Evolutionary conservation across 1,140 invertebrate genomes (phyloP), one percentile per base, ranked within the genome.

Genomic region (Apis laboriosa): DNA sequence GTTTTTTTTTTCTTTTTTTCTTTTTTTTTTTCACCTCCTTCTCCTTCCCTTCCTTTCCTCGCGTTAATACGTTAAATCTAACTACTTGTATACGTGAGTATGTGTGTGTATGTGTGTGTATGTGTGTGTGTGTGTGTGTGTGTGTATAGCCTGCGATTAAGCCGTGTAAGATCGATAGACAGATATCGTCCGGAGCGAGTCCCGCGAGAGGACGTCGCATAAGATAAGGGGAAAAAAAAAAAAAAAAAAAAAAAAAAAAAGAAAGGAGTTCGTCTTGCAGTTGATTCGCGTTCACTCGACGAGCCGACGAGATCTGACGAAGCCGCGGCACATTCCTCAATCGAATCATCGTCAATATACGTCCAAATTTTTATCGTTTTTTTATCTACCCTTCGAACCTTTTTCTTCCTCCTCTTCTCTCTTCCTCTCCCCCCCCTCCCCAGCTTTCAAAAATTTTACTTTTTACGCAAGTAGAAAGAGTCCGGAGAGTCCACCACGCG

Each of bases 141-240:
- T 67, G 74, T 67, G 74, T 82, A 63, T 83, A 83, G 81, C 67
- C 81, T 83, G 75, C 81, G 81, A 78, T 78, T 83, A 78, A 83
- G 81, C 81, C 81, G 81, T 77, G 55, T 83, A 34, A 34, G 34
- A 55, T 78, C 80, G 75, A 70, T 77, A 66, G n/a, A 28, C n/a
- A 34, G 55, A 17, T 34, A 49, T 53, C 51, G 60, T 34, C 12
- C 21, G 11, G 2, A 53, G 53, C 60, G 19, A 34, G 13, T 63
- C 61, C 12, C 19, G 67, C 68, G 43, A 56, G 55, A 53, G 51
- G 60, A 80, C 67, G 56, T 72, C 34, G 43, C 43, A 34, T 8
- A 9, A 43, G 34, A 34, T 34, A 34, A 34, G 34, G 34, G 34
- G 34, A 7, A 7, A 43, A 43, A 7, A 43, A 5, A 7, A 43